Evolutionary conservation across 1,140 invertebrate species (phyloP), one percentile per base, ranked within the genome.

Genomic region (Caenorhabditis remanei): DNA sequence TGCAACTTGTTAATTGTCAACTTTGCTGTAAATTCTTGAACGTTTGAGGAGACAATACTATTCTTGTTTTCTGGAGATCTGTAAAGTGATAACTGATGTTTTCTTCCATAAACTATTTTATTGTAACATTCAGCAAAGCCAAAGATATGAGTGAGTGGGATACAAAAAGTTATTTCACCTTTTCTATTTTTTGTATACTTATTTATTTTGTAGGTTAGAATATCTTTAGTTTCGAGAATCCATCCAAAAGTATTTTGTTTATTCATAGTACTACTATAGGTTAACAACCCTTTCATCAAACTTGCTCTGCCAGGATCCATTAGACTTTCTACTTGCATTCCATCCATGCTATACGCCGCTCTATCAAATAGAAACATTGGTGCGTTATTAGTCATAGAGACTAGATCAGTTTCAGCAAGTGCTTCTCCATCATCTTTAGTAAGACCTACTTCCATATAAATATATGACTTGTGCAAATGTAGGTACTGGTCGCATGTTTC

Each of bases 221-320:
- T 55, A 21, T 43, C 75, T 4, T 41, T 58, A 2, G 83, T 63
- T 56, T 89, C 88, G 55, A 89, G 58, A 48, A 89, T 88, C 88
- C 88, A 89, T 4, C 87, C 88, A 50, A 89, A 89, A 5, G 88
- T 89, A 67, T 89, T 89, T 85, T 89, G 88, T 71, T 89, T 85
- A 50, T 71, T 89, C 58, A 89, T 65, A 55, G 89, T 89, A 21
- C 63, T 41, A 71, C 61, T 87, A 89, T 89, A 89, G 53, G 46
- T 89, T 41, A 89, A 79, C 43, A 89, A 21, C 0, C 88, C 88
- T 88, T 89, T 89, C 79, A 89, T 89, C 32, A 89, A 79, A 89
- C 82, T 85, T 19, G 88, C 87, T 67, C 88, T 61, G 0, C 88
- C 88, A 11, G 88, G 88, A 89, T 89, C 88, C 8, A 63, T 89